Conservation (phyloP, 2,797 vertebrate genomes). For the Xenentodon cancila region DNA sequence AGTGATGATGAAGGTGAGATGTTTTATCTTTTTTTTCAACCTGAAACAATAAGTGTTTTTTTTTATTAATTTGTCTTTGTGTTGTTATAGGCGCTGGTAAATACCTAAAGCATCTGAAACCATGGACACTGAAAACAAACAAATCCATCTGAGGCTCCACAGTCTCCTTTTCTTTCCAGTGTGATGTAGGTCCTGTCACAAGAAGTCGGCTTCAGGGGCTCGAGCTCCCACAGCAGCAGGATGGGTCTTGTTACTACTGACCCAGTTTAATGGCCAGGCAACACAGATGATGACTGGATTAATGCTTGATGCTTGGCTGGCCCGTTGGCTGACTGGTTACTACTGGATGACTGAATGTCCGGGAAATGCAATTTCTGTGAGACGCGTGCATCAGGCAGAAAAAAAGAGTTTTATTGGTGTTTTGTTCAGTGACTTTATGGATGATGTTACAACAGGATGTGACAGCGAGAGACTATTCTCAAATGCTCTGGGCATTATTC, state of each 20-base stretch:
- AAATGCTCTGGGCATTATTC: not conserved
- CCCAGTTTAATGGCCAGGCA: slow-evolving; percentile 73
- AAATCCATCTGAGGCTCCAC: slow-evolving; percentile 63
- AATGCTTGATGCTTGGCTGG: slow-evolving; percentile 32
- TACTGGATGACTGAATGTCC: slow-evolving; percentile 25
- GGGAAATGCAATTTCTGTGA: slow-evolving; percentile 11
- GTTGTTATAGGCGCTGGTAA: slow-evolving; percentile 18
- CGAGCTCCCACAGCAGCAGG: slow-evolving; percentile 63
- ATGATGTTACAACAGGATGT: slow-evolving; percentile 10
- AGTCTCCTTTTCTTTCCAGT: slow-evolving; percentile 67
- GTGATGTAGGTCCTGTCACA: slow-evolving; percentile 77
- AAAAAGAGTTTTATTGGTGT: slow-evolving; percentile 8
- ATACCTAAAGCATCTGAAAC: slow-evolving; percentile 36
- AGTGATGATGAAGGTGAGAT: not conserved
- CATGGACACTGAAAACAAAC: slow-evolving; percentile 63
- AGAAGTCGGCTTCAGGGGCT: slow-evolving; percentile 72
- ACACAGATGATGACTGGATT: slow-evolving; percentile 48
- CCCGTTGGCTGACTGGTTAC: slow-evolving; percentile 36
- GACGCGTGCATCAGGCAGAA: slow-evolving; percentile 6
- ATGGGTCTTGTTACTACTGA: slow-evolving; percentile 75
- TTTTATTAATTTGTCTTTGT: not conserved
- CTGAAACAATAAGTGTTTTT: not conserved
- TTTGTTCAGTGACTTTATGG: slow-evolving; percentile 4
- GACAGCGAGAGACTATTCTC: not conserved
- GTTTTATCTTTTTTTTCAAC: too few species aligned